Evolutionary conservation across 2,113 vertebrate genomes (phyloP).

Genomic region (Sakesphorus luctuosus): DNA sequence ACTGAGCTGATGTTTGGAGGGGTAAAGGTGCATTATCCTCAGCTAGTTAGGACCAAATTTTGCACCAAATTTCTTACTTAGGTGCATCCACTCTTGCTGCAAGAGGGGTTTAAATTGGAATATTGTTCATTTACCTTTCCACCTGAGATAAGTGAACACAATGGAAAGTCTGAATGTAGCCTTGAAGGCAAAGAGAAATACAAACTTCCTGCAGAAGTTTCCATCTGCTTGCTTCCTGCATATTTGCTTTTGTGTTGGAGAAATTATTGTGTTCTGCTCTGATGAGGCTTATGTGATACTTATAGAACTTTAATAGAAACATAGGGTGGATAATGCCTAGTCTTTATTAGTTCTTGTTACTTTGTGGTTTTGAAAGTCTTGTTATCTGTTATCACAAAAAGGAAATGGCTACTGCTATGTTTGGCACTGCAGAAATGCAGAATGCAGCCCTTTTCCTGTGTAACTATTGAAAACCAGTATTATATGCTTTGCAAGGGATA

Average conservation of each 20-base stretch:
- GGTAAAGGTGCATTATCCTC: not conserved
- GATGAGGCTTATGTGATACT: conserved; percentile 1
- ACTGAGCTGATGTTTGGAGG: not conserved
- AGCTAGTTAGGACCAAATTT: not conserved
- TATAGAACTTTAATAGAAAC: conserved; percentile 4
- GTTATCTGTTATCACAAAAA: not conserved
- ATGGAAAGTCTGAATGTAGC: not conserved
- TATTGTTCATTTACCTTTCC: not conserved
- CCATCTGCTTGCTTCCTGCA: not conserved
- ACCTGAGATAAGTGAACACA: not conserved
- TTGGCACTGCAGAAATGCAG: conserved; percentile 11
- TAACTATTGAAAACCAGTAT: not conserved
- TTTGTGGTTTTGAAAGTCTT: conserved; percentile 38
- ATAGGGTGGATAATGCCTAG: not conserved
- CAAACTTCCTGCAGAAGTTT: not conserved
- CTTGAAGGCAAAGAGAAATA: not conserved
- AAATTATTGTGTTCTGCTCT: not conserved
- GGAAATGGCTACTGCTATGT: not conserved
- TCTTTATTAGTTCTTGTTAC: conserved; percentile 48
- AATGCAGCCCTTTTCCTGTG: not conserved
- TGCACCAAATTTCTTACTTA: not conserved
- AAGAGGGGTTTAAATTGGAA: not conserved
- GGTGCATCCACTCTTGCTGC: not conserved
- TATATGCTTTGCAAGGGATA: not conserved
- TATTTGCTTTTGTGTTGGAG: conserved; percentile 20